Percentiles rank a stretch among this genome's conserved stretches.
Evolutionary conservation across 2,888 invertebrate species (phyloP).

Genomic region (Tuta absoluta): DNA sequence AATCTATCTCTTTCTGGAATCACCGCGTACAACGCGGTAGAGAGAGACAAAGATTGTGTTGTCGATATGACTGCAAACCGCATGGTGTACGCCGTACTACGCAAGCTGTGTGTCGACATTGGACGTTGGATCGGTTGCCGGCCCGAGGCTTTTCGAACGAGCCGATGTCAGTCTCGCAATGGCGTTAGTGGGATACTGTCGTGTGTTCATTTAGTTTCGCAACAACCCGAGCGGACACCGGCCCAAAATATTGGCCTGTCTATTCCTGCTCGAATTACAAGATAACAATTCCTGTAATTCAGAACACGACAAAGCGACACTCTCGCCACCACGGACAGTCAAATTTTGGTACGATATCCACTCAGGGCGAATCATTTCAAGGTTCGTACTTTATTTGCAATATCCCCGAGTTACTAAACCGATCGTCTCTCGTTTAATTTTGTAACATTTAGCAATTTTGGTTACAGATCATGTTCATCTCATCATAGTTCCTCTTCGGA

Average conservation of each 20-base stretch:
- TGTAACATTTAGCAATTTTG: slow-evolving; percentile 60
- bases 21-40: slow-evolving; percentile 37
- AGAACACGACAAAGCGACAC: slow-evolving; percentile 59
- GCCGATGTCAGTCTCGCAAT: slow-evolving; percentile 76
- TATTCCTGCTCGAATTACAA: slow-evolving; percentile 75
- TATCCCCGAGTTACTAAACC: slow-evolving; percentile 71
- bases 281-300: slow-evolving; percentile 73
- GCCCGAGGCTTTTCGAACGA: slow-evolving; percentile 70
- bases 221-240: slow-evolving; percentile 81
- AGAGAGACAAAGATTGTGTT: slow-evolving; percentile 55
- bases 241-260: slow-evolving; percentile 82
- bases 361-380: slow-evolving; percentile 80
- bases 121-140: slow-evolving; percentile 78
- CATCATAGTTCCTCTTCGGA: slow-evolving; percentile 76
- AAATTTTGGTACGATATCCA: slow-evolving; percentile 82
- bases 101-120: slow-evolving; percentile 81
- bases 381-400: slow-evolving; percentile 79
- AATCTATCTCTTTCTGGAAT: slow-evolving; percentile 53
- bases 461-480: slow-evolving; percentile 80
- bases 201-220: slow-evolving; percentile 76
- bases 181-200: slow-evolving; percentile 74
- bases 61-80: slow-evolving; percentile 49
- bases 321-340: slow-evolving; percentile 75
- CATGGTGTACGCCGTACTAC: slow-evolving; percentile 77
- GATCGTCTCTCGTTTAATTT: slow-evolving; percentile 57